Percentiles rank a stretch among this genome's conserved stretches.
Conservation (phyloP, 2,113 vertebrate genomes). For the Nothoprocta perdicaria region DNA sequence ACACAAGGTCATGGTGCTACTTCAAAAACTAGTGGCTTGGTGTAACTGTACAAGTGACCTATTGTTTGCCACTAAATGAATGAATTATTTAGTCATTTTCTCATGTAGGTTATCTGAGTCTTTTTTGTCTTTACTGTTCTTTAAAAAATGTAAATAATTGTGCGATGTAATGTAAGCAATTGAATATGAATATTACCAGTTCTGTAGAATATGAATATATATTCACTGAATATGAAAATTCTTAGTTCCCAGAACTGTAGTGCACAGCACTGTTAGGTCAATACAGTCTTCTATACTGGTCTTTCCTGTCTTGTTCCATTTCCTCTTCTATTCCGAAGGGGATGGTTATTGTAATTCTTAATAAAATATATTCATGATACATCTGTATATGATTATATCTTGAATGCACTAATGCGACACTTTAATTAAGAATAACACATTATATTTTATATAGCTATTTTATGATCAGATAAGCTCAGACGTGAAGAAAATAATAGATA, state of each 20-base stretch:
- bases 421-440: not conserved
- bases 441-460: not conserved
- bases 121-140: not conserved
- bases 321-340: not conserved
- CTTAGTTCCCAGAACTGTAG: not conserved
- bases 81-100: not conserved
- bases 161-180: accelerated
- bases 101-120: not conserved
- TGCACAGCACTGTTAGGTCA: not conserved
- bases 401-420: not conserved
- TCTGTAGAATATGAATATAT: not conserved
- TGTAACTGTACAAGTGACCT: not conserved
- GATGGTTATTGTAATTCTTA: not conserved
- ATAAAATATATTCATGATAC: not conserved
- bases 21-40: not conserved
- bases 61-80: not conserved
- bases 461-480: not conserved
- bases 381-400: not conserved
- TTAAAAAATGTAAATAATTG: not conserved
- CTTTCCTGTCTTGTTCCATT: not conserved
- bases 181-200: not conserved
- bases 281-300: not conserved
- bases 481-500: accelerated
- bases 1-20: not conserved
- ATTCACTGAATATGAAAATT: not conserved